Percentiles rank a stretch among this genome's conserved stretches.
phyloP scores from a whole-genome alignment of 1,140 invertebrate genomes.

The Aphelenchoides besseyi region DNA sequence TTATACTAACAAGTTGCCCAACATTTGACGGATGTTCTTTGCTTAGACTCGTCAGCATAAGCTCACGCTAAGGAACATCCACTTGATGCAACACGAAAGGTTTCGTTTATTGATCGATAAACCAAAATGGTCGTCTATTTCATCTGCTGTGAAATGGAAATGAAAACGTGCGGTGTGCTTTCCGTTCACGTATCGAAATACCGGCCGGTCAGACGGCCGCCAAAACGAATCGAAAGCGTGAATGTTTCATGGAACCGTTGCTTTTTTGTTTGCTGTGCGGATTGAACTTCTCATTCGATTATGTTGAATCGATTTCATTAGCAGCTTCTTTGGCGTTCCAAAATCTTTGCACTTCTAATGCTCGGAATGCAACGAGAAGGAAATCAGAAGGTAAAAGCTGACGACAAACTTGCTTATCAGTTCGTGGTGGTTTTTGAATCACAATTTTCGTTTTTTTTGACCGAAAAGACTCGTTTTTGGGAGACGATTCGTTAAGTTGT shows the following conservation, averaged over 20 bases:
- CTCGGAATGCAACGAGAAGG: background rate
- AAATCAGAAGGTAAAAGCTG: background rate
- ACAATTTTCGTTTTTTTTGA: background rate
- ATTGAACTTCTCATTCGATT: background rate
- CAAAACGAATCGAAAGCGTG: background rate
- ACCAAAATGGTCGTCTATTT: no score
- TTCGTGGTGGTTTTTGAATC: background rate
- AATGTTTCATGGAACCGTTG: no score
- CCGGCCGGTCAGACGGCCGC: background rate
- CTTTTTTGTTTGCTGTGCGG: background rate
- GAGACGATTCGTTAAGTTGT: background rate
- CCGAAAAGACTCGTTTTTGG: background rate
- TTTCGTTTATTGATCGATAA: background rate
- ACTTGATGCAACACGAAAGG: background rate
- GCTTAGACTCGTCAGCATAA: background rate
- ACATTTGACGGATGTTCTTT: constrained; percentile 6
- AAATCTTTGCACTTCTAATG: background rate
- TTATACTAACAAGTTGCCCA: background rate
- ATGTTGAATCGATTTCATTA: background rate
- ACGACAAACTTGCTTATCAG: background rate
- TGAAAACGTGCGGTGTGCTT: background rate
- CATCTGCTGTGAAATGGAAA: no score
- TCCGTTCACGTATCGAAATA: background rate
- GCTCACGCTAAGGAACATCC: background rate
- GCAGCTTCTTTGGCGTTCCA: no score